Evolutionary conservation across 2,113 vertebrate genomes (phyloP), one percentile per base, ranked within the genome.

Genomic region (Heterocephalus glaber): DNA sequence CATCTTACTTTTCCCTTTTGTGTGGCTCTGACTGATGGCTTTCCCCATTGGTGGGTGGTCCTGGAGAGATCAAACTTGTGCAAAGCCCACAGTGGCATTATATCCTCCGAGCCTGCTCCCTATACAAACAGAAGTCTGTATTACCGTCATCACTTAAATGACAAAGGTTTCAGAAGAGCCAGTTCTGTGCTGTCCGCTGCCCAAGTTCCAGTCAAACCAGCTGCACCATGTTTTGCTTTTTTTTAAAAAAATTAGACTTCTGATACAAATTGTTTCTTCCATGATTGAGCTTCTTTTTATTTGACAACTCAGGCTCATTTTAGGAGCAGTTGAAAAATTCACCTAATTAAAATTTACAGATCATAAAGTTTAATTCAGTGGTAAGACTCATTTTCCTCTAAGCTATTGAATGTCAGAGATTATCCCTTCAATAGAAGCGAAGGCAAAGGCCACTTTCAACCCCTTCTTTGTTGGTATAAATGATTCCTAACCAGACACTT

Each of bases 351-450:
- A 94, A 97, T 84, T 90, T 82, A 96, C 79, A 95, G 86, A 77
- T 95, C 96, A 94, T 96, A 96, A 97, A 96, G 20, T 97, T 97
- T 95, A 94, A 96, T 91, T 96, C 86, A 72, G n/a, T 94, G 47
- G n/a, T 88, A 89, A 96, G 47, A 58, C 89, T 80, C 88, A 95
- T 93, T 95, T 85, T 95, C 86, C 63, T 89, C 35, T 70, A 91
- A 80, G 66, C 91, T 93, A 96, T 93, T 80, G 44, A 90, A 93
- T 96, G 76, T 92, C 95, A 92, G 83, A 89, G 82, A 93, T 91
- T 91, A 89, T 79, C 89, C 96, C 94, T 92, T 90, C 72, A 89
- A 61, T 65, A 47, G 38, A 70, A 97, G 89, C 72, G 33, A 80
- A 82, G 76, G 44, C 54, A 81, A 83, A 92, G 26, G 58, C 65